Evolutionary conservation across 2,888 invertebrate species (phyloP).

Genomic region (Ectobius pallidus): DNA sequence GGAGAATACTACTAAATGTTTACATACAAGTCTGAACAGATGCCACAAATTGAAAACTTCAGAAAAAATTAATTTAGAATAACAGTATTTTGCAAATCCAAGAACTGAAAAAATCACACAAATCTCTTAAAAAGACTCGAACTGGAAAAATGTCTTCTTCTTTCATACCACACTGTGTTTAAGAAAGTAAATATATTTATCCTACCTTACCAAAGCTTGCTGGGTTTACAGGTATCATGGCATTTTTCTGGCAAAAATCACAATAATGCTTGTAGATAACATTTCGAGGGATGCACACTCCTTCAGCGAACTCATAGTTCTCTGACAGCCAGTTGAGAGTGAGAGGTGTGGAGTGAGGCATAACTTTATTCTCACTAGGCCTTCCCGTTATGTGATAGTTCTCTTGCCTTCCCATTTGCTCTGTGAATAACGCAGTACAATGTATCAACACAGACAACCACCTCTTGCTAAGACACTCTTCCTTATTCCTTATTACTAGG

Average conservation of each 20-base stretch:
- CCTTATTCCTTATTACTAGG: too few relatives aligned
- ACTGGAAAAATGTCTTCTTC: too few relatives aligned
- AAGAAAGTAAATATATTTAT: background rate
- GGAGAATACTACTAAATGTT: too few relatives aligned
- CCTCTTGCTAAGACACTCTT: too few relatives aligned
- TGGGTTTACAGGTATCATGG: constrained; percentile 58
- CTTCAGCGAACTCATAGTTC: constrained; percentile 59
- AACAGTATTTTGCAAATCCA: too few relatives aligned
- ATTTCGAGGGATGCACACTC: constrained; percentile 59
- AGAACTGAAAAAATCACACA: too few relatives aligned
- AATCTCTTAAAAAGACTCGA: too few relatives aligned
- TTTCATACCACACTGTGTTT: too few relatives aligned
- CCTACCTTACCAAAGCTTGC: constrained; percentile 60
- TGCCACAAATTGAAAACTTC: too few relatives aligned
- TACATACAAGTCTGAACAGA: too few relatives aligned
- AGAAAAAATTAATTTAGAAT: too few relatives aligned
- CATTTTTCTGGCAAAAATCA: constrained; percentile 56
- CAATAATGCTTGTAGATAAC: constrained; percentile 58
- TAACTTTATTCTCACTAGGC: background rate
- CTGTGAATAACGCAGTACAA: background rate
- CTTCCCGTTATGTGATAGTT: background rate
- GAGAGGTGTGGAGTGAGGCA: constrained; percentile 52
- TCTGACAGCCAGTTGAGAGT: constrained; percentile 56
- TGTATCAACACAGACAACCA: too few relatives aligned
- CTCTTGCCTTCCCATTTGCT: background rate